Conservation (phyloP, 2,888 invertebrate species). For the Catotricha subobsoleta region DNA sequence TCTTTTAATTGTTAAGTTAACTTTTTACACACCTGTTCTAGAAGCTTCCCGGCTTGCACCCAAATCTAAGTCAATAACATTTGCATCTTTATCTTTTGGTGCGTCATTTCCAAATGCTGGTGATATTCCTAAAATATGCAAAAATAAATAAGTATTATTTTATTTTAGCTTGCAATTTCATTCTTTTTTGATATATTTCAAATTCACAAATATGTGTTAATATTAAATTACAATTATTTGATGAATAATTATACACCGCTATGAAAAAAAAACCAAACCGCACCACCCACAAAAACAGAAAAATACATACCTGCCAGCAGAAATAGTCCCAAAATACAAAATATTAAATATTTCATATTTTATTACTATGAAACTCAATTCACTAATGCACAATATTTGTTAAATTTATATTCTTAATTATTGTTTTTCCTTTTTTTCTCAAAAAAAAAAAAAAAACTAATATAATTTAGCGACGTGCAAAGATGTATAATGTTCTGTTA, state of each 20-base stretch:
- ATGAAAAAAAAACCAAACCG: neutral
- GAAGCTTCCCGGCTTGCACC: slow-evolving; percentile 77
- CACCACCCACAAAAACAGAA: too few species aligned
- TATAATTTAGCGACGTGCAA: too few species aligned
- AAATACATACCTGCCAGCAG: slow-evolving; percentile 28
- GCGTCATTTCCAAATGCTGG: slow-evolving; percentile 18
- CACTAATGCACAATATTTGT: too few species aligned
- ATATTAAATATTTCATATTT: slow-evolving; percentile 30
- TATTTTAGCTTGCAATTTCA: neutral
- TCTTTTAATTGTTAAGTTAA: too few species aligned
- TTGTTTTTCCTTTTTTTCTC: too few species aligned
- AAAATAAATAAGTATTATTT: slow-evolving; percentile 13
- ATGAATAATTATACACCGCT: neutral
- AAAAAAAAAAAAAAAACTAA: too few species aligned
- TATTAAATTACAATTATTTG: neutral
- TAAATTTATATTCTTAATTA: too few species aligned
- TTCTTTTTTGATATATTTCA: too few species aligned
- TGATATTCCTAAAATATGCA: slow-evolving; percentile 15
- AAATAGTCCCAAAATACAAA: slow-evolving; percentile 28
- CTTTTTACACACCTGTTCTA: slow-evolving; percentile 50
- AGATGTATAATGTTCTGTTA: too few species aligned
- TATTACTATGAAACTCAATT: too few species aligned
- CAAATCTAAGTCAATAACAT: slow-evolving; percentile 56
- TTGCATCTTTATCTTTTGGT: slow-evolving; percentile 13
- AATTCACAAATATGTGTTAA: too few species aligned